phyloP scores from a whole-genome alignment of 2,888 invertebrate species.

The Harmothoe impar region DNA sequence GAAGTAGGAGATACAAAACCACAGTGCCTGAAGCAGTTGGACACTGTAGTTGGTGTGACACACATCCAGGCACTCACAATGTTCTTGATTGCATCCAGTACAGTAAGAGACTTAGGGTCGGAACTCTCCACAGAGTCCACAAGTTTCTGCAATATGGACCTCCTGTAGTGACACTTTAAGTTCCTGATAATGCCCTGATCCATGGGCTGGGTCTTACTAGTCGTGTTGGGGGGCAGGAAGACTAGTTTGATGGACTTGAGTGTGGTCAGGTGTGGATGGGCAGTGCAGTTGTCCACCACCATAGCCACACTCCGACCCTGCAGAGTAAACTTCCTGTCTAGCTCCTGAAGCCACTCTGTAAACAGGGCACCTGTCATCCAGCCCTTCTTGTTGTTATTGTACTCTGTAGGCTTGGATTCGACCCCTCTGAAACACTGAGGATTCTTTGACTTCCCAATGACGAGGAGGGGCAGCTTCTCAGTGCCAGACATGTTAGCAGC shows the following conservation, averaged over 20 bases:
- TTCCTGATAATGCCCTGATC: too few species aligned
- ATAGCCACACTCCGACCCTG: not conserved
- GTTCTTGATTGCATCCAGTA: not conserved
- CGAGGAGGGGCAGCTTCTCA: too few species aligned
- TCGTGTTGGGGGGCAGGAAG: too few species aligned
- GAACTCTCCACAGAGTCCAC: not conserved
- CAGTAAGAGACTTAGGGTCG: not conserved
- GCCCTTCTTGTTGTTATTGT: not conserved
- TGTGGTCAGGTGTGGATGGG: slow-evolving; percentile 15
- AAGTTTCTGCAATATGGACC: not conserved
- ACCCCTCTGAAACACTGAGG: not conserved
- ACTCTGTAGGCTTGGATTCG: not conserved
- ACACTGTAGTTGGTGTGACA: not conserved
- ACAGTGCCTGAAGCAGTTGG: slow-evolving; percentile 23
- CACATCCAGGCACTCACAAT: not conserved
- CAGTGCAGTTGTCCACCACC: slow-evolving; percentile 2
- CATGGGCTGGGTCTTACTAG: too few species aligned
- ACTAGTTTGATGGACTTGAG: too few species aligned
- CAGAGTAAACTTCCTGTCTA: too few species aligned
- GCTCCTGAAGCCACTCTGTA: not conserved
- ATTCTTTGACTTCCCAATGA: not conserved
- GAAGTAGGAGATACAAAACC: too few species aligned
- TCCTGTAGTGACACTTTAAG: not conserved
- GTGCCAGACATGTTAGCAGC: too few species aligned
- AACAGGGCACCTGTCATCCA: too few species aligned